Evolutionary conservation across 2,113 vertebrate genomes (phyloP), one percentile per base, ranked within the genome.

Genomic region (Marmota flaviventris): DNA sequence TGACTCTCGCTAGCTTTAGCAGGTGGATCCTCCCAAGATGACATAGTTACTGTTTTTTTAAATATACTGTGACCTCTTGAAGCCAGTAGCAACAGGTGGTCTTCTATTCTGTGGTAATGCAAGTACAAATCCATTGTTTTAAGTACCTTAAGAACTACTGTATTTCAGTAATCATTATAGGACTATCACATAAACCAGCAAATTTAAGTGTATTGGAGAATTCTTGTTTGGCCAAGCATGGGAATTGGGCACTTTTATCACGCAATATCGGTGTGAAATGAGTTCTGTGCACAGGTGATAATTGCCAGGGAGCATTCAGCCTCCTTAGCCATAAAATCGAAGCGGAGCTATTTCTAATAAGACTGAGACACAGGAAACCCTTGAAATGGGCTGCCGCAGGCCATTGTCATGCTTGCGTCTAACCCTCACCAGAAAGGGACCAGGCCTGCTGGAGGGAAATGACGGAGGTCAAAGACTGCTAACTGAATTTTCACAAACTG

Each of bases 291-390:
- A 34, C 51, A 58, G 77, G 25, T 91, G 9, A 32, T 45, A 12
- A 9, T 61, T 32, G n/a, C 77, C 6, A 0, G 42, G 0, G 1
- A 7, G 20, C 3, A 5, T 51, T 22, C 22, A 13, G 73, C 5
- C 24, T 63, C 27, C 8, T 34, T 32, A 2, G 27, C 53, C 6
- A 0, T 78, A 1, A 9, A 8, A 9, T 42, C 29, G 9, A 11
- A 84, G 27, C 32, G 32, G 39, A 32, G 25, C 8, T 25, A 8
- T 6, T 56, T 78, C 24, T 72, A 1, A 8, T 6, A 10, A 17
- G 51, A n/a, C 3, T 27, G 61, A 63, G 61, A 63, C 24, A 8
- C 24, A 63, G 24, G 61, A 27, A 24, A 24, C 24, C 24, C 4
- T 39, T 11, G 37, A 4, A 5, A 13, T 0, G 18, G 32, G 34